Evolutionary conservation across 2,797 vertebrate species (phyloP), one percentile per base, ranked within the genome.

Genomic region (Masticophis lateralis): DNA sequence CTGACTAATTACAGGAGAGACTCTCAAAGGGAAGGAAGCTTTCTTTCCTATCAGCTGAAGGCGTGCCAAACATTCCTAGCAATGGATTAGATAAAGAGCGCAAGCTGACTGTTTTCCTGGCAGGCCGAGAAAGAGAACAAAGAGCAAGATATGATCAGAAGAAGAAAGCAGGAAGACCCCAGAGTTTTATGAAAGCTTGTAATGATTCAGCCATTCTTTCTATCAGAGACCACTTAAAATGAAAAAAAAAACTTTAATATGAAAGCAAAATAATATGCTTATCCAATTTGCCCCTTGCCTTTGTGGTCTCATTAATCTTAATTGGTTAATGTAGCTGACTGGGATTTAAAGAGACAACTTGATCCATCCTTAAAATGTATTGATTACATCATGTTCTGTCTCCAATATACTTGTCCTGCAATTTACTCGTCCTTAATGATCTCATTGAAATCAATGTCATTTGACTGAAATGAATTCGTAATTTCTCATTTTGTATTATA

Each of bases 91-190:
- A 92, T 92, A 93, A 92, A 93, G 66, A 95, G 61, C 89, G 91
- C 56, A 93, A 93, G 57, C n/a, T 59, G 69, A 92, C 43, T 92
- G 91, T 66, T 91, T 90, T 61, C 92, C 90, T 94, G 95, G 93
- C 93, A 95, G 90, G 92, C 59, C 91, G 86, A 94, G 95, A 96
- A 94, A 25, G 93, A 94, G 89, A 94, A 53, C 13, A 66, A 88
- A 91, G 92, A 94, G 94, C 91, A 83, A 94, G 96, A 91, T 94
- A 96, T 0, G 27, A 61, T 32, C 14, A 92, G 60, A 13, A 93
- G 93, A 96, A 95, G 91, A 94, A 94, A 96, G 89, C 22, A 92
- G 79, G 0, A 1, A 95, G 91, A 59, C 90, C 91, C 59, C 25
- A 94, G 93, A 47, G 91, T 89, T 88, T 94, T 28, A 27, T 89